phyloP scores from a whole-genome alignment of 2,888 invertebrate genomes.

The Rhyacophila evoluta region DNA sequence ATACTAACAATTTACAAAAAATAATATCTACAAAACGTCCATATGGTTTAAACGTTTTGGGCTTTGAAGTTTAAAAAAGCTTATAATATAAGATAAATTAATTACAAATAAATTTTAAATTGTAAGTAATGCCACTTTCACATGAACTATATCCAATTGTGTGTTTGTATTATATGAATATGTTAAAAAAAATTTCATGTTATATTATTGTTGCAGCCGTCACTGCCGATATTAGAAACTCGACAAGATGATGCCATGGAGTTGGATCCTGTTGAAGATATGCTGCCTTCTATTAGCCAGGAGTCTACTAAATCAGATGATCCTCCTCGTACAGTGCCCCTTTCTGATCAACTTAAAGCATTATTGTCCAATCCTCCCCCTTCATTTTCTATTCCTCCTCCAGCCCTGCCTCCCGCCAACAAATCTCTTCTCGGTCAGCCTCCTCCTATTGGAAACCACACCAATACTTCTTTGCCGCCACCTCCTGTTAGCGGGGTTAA shows the following conservation, averaged over 20 bases:
- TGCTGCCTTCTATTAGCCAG: constrained; percentile 52
- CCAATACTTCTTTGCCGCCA: constrained; percentile 21
- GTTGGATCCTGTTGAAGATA: constrained; percentile 75
- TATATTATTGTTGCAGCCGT: constrained; percentile 8
- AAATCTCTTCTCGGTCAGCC: constrained; percentile 55
- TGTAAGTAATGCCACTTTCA: no score
- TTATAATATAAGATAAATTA: no score
- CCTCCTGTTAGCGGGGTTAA: constrained; percentile 57
- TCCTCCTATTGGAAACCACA: constrained; percentile 34
- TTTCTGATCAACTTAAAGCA: constrained; percentile 70
- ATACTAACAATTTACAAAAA: no score
- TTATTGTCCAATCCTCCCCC: constrained; percentile 65
- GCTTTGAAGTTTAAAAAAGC: no score
- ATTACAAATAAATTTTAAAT: no score
- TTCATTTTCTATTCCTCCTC: constrained; percentile 65
- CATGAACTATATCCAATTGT: no score
- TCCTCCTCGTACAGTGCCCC: constrained; percentile 57
- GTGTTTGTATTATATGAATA: no score
- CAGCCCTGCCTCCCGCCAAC: constrained; percentile 56
- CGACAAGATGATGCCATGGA: constrained; percentile 82
- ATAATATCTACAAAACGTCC: no score
- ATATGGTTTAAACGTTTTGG: no score
- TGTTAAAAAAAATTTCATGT: no score
- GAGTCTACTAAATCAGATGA: constrained; percentile 60
- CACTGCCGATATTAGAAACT: constrained; percentile 11